Conservation (phyloP, 1,140 invertebrate genomes). For the Solenopsis fugax region DNA sequence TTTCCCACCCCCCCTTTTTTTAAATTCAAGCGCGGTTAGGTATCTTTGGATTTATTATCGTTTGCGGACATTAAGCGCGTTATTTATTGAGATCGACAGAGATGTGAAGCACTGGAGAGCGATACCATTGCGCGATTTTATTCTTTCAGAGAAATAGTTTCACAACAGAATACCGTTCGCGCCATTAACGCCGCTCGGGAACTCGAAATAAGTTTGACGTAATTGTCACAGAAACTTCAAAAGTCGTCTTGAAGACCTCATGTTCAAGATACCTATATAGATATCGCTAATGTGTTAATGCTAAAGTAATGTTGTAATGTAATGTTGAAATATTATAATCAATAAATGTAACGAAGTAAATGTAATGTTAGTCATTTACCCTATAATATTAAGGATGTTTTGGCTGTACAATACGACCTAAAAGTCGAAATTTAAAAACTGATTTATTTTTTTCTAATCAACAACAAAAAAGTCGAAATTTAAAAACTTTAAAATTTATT, state of each 20-base stretch:
- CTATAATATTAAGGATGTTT: background rate
- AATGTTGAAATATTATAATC: constrained; percentile 23
- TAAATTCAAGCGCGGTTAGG: background rate
- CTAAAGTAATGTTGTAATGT: background rate
- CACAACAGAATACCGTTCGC: constrained; percentile 19
- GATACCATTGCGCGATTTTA: constrained; percentile 9
- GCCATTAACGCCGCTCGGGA: constrained; percentile 5
- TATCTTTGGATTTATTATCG: constrained; percentile 27
- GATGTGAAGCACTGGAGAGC: background rate
- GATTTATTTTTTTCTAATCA: no score
- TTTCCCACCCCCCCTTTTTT: background rate
- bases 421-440: no score
- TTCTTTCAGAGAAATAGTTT: constrained; percentile 51
- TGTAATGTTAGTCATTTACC: background rate
- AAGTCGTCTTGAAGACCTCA: background rate
- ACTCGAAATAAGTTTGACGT: constrained; percentile 23
- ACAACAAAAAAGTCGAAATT: no score
- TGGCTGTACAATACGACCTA: no score
- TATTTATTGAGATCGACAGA: constrained; percentile 10
- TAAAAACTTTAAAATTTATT: no score
- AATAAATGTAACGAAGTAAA: constrained; percentile 23
- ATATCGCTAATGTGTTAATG: background rate
- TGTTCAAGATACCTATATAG: background rate
- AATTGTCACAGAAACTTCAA: constrained; percentile 9
- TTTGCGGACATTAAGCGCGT: background rate